Conservation (phyloP, 1,140 invertebrate species). For the Chironomus tepperi region DNA sequence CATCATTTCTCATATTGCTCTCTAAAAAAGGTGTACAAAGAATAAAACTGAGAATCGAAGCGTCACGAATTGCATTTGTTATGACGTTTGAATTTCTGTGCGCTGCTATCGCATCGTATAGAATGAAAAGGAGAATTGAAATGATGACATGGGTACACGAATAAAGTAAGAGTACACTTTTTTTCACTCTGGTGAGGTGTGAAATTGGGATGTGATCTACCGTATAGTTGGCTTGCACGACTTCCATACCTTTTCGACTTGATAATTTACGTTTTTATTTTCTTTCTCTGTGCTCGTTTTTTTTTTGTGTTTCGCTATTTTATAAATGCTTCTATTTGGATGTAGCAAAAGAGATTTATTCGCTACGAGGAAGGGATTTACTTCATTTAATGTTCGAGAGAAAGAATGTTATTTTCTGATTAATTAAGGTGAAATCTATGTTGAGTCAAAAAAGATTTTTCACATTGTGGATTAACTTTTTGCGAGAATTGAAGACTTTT, state of each 20-base stretch:
- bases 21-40: conserved; percentile 4
- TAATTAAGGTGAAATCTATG: conserved; percentile 1
- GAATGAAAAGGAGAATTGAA: background rate
- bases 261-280: conserved; percentile 14
- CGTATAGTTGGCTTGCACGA: conserved; percentile 6
- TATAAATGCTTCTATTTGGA: background rate
- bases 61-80: conserved; percentile 22
- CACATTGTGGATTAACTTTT: no score
- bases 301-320: no score
- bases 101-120: no score
- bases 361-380: background rate
- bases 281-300: background rate
- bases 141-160: conserved; percentile 17
- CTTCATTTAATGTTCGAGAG: background rate
- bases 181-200: conserved; percentile 16
- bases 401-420: background rate
- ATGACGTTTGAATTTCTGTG: conserved; percentile 19
- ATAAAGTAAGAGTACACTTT: background rate
- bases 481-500: no score
- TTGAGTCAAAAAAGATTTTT: background rate
- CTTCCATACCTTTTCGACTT: background rate
- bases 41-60: conserved; percentile 4
- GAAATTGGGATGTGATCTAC: conserved; percentile 22
- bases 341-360: background rate
- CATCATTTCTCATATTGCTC: background rate